Evolutionary conservation across 2,888 invertebrate genomes (phyloP), one percentile per base, ranked within the genome.

Genomic region (Hipparchia semele): DNA sequence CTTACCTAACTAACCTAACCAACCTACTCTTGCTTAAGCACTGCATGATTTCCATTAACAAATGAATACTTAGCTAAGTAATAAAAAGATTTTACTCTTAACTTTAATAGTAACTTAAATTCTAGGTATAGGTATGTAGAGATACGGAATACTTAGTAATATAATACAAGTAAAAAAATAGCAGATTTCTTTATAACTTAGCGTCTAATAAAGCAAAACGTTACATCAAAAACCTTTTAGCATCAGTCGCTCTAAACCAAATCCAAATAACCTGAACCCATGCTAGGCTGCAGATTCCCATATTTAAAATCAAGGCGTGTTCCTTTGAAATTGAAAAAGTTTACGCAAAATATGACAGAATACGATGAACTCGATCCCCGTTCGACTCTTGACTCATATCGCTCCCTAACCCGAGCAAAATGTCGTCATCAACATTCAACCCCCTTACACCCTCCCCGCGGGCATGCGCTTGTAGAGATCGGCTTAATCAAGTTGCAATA

Each of bases 361-460:
- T 72, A 68, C 74, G 68, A 72, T 72, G 73, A 76, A 75, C 76
- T 78, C 75, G 71, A 76, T 76, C 76, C 70, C 71, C 65, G 72
- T 75, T 77, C 76, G 75, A 75, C 80, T 80, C 80, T 79, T 79
- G 82, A 80, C 80, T 83, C 58, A 8, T 23, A 80, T 83, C 82
- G 81, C 84, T 83, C 84, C 85, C 80, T 80, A 86, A 86, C 84
- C 82, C 85, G 83, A 87, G 85, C 84, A 83, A 86, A 90, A 87
- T 89, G 89, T 90, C 89, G 90, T 90, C 90, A 90, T 88, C 87
- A 88, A 88, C 85, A 85, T 86, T 83, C 84, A 81, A 83, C 81
- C 77, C 78, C 71, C 76, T 77, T 76, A 77, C 80, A 79, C 80
- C 79, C 76, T 77, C 78, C 77, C 77, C 78, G 75, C 79, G 86